Evolutionary conservation across 2,888 invertebrate species (phyloP).

Genomic region (Thereva nobilitata): DNA sequence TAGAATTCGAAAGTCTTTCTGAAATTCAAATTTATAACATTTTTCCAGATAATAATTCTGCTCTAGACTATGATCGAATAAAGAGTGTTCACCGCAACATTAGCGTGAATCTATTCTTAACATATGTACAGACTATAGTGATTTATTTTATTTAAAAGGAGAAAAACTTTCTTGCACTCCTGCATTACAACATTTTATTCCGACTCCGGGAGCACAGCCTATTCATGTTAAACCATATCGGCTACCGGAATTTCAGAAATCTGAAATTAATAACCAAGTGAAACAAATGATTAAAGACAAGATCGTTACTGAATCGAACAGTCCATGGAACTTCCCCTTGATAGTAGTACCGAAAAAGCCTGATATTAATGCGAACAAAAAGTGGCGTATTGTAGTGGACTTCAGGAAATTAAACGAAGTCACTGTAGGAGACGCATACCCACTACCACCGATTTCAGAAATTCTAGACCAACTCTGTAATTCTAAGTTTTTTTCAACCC

Average conservation of each 20-base stretch:
- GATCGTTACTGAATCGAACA: constrained; percentile 43
- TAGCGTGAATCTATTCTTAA: constrained; percentile 44
- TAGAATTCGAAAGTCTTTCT: not conserved
- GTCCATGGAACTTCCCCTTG: constrained; percentile 35
- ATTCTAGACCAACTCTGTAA: constrained; percentile 52
- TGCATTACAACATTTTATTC: constrained; percentile 10
- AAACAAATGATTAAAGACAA: constrained; percentile 46
- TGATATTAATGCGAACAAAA: constrained; percentile 47
- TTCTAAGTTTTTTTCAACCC: constrained; percentile 50
- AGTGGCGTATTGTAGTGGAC: constrained; percentile 52
- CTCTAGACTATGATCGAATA: constrained; percentile 2
- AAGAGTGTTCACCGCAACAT: constrained; percentile 43
- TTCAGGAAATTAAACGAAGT: constrained; percentile 53
- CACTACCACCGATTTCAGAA: constrained; percentile 51
- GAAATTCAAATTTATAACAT: constrained; percentile 20
- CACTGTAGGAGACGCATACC: constrained; percentile 51
- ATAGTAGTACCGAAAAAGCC: constrained; percentile 49
- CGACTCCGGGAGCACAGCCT: not conserved
- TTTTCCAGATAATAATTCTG: not conserved
- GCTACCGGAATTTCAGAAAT: constrained; percentile 30
- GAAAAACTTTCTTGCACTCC: constrained; percentile 17
- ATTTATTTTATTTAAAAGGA: constrained; percentile 46
- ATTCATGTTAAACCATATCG: constrained; percentile 8
- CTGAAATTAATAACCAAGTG: constrained; percentile 43
- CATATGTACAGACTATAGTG: constrained; percentile 45